Evolutionary conservation across 2,888 invertebrate species (phyloP).

Genomic region (Acrobasis consociella): DNA sequence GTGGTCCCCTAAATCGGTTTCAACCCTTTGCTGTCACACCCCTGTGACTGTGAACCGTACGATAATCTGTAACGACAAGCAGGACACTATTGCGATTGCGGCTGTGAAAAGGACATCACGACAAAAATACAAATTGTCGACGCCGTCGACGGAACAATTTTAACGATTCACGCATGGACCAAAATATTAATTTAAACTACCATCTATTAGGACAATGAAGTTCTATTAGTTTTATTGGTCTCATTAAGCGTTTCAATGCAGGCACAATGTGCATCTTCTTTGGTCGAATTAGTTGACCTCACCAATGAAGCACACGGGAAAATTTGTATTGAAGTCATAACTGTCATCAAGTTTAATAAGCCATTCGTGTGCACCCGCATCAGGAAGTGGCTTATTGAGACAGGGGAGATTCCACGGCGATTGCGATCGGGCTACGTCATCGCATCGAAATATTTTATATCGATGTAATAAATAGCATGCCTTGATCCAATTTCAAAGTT

Average conservation of each 20-base stretch:
- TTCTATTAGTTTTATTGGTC: conserved; percentile 71
- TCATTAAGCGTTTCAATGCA: conserved; percentile 61
- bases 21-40: conserved; percentile 74
- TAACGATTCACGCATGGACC: conserved; percentile 23
- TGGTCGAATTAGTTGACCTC: conserved; percentile 76
- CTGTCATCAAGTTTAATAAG: conserved; percentile 74
- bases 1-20: conserved; percentile 63
- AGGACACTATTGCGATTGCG: conserved; percentile 34
- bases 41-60: conserved; percentile 53
- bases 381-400: conserved; percentile 74
- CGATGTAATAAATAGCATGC: conserved; percentile 36
- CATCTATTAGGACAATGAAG: conserved; percentile 53
- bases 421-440: conserved; percentile 45
- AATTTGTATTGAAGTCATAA: conserved; percentile 64
- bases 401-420: conserved; percentile 57
- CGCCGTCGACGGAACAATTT: not conserved
- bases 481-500: conserved; percentile 44
- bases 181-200: conserved; percentile 36
- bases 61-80: conserved; percentile 52
- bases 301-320: conserved; percentile 71
- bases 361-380: conserved; percentile 72
- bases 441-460: conserved; percentile 42
- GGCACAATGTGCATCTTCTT: conserved; percentile 55
- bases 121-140: conserved; percentile 20
- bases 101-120: conserved; percentile 28